Evolutionary conservation across 1,140 invertebrate genomes (phyloP).

Genomic region (Tribolium madens): DNA sequence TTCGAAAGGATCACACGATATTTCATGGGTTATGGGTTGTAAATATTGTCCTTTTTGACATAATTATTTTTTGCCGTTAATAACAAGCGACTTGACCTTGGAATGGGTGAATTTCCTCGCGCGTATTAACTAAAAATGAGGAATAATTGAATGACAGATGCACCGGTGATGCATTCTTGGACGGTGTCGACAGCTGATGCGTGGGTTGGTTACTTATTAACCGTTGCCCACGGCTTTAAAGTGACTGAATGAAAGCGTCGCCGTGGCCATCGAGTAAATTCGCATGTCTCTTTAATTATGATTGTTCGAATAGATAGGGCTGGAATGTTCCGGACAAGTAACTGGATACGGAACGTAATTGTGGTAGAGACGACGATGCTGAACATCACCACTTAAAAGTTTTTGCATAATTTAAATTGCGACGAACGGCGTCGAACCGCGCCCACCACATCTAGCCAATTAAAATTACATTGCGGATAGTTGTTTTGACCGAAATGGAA

Average conservation of each 20-base stretch:
- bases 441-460: slow-evolving; percentile 9
- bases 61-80: slow-evolving; percentile 1
- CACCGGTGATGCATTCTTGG: slow-evolving; percentile 1
- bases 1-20: not conserved
- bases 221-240: slow-evolving; percentile 8
- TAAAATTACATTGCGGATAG: slow-evolving; percentile 3
- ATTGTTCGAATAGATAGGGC: slow-evolving; percentile 17
- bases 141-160: not conserved
- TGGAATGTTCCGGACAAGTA: slow-evolving; percentile 20
- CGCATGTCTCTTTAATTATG: slow-evolving; percentile 19
- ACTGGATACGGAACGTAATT: slow-evolving; percentile 25
- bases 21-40: not conserved
- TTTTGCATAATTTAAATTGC: slow-evolving; percentile 31
- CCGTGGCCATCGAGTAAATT: slow-evolving; percentile 19
- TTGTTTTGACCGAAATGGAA: not conserved
- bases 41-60: slow-evolving; percentile 1
- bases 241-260: slow-evolving; percentile 16
- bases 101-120: not conserved
- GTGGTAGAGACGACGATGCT: slow-evolving; percentile 1
- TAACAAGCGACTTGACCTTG: not conserved
- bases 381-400: slow-evolving; percentile 16
- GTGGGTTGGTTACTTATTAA: slow-evolving; percentile 18
- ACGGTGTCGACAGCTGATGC: slow-evolving; percentile 13
- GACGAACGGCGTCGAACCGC: slow-evolving; percentile 10
- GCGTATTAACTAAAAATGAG: not conserved